phyloP scores from a whole-genome alignment of 1,140 invertebrate species.

The Drosophila mayri region DNA sequence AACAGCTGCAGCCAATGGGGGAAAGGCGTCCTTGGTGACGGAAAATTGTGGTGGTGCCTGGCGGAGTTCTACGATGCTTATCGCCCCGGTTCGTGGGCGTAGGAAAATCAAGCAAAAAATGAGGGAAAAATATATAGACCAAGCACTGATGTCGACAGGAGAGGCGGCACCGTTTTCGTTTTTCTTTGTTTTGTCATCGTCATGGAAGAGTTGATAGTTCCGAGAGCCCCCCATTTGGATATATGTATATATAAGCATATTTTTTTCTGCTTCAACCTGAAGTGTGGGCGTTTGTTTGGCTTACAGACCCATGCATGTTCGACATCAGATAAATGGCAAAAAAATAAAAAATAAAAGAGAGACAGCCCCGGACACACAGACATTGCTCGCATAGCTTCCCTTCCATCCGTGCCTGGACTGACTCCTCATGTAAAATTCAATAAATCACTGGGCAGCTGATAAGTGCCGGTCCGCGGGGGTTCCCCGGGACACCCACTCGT shows the following conservation, averaged over 20 bases:
- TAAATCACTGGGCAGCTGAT: constrained; percentile 71
- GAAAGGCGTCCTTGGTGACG: constrained; percentile 38
- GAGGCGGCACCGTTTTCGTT: constrained; percentile 76
- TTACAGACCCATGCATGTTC: constrained; percentile 74
- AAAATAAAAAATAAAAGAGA: constrained; percentile 18
- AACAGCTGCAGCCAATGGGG: constrained; percentile 75
- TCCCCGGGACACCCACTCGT: constrained; percentile 49
- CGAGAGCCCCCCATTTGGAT: constrained; percentile 24
- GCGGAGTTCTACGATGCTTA: constrained; percentile 42
- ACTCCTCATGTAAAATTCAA: constrained; percentile 80
- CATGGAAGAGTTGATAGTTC: constrained; percentile 75
- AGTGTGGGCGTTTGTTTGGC: constrained; percentile 78
- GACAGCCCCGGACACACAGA: constrained; percentile 61
- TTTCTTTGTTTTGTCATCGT: constrained; percentile 72
- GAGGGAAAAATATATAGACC: constrained; percentile 20
- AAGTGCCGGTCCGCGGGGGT: constrained; percentile 42
- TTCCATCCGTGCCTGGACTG: constrained; percentile 27
- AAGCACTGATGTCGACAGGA: constrained; percentile 66
- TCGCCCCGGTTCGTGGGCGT: constrained; percentile 37
- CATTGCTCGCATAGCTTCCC: constrained; percentile 63
- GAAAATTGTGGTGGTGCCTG: constrained; percentile 53
- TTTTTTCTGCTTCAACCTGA: constrained; percentile 26
- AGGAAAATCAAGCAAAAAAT: constrained; percentile 28
- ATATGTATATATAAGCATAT: background rate
- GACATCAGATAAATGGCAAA: constrained; percentile 82